A percentile compares a stretch with the other conserved stretches of the same genome.
Conservation (phyloP, 2,113 vertebrate species). For the Colossoma macropomum region DNA sequence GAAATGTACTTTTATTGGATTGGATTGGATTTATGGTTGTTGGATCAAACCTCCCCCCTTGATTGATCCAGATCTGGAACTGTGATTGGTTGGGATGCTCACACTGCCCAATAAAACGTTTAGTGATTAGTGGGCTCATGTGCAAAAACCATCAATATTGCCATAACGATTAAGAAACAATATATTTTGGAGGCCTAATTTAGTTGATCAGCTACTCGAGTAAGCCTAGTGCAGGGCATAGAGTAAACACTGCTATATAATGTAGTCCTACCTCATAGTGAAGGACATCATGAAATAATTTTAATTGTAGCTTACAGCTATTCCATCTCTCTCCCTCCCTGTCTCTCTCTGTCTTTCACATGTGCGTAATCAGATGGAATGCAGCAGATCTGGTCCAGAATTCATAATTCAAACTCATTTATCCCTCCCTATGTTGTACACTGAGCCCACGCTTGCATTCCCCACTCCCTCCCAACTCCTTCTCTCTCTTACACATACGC, state of each 20-base stretch:
- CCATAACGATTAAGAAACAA: not conserved
- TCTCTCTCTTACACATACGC: not conserved
- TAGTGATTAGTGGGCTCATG: not conserved
- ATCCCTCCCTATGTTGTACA: not conserved
- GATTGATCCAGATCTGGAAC: no score
- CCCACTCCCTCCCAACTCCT: not conserved
- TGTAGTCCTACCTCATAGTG: not conserved
- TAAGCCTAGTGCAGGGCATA: not conserved
- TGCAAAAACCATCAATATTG: not conserved
- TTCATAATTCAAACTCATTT: conserved; percentile 11
- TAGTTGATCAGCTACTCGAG: not conserved
- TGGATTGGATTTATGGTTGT: no score
- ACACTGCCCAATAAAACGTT: not conserved
- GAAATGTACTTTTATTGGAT: no score
- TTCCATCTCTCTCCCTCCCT: not conserved
- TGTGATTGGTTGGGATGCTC: not conserved
- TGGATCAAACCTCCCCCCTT: no score
- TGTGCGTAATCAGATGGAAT: not conserved
- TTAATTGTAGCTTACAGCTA: not conserved
- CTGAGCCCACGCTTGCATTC: not conserved
- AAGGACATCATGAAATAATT: not conserved
- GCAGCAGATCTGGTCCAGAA: conserved; percentile 12
- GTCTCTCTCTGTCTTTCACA: not conserved
- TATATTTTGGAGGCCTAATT: not conserved
- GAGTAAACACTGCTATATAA: no score